Percentiles rank a stretch among this genome's conserved stretches.
These are phyloP conservation scores for Donacobius atricapilla DNA, from an alignment of 2,113 vertebrate species.

Conservation along the genomic window DNA sequence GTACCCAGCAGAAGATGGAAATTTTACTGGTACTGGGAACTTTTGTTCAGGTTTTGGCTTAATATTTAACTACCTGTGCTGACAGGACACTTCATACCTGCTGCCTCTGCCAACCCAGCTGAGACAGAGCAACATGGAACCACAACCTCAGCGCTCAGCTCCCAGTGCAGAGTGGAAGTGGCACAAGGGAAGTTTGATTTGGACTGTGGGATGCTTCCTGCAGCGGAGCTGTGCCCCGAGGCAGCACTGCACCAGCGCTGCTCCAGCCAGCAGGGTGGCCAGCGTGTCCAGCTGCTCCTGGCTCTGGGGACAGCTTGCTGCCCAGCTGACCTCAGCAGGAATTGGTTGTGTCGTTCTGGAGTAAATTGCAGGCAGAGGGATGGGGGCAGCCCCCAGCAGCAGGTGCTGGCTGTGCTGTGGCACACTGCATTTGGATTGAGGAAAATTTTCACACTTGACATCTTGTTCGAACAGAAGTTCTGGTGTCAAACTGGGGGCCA, in stretches of 20 bases:
- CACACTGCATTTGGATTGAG: fast-evolving
- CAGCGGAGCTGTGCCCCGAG: background rate
- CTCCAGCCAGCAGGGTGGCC: background rate
- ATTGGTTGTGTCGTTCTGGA: background rate
- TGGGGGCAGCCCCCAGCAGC: background rate
- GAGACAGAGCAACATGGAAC: background rate
- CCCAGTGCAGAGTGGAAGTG: fast-evolving
- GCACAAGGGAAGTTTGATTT: background rate
- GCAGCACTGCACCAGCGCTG: fast-evolving
- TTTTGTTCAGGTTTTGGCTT: background rate
- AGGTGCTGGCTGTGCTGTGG: background rate
- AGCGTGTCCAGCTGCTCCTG: background rate
- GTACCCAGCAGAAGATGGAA: background rate
- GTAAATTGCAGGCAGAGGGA: background rate
- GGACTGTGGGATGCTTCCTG: background rate
- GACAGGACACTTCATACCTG: background rate
- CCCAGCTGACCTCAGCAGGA: background rate
- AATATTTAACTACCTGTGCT: background rate
- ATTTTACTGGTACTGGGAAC: background rate
- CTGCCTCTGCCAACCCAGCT: background rate
- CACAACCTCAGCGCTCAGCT: background rate
- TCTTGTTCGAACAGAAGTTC: background rate
- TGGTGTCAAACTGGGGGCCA: fast-evolving
- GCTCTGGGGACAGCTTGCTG: background rate
- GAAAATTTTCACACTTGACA: background rate